Percentiles rank a stretch among this genome's conserved stretches.
These are phyloP conservation scores for Drosophila aff. DNA, from an alignment of 1,140 invertebrate species.

Conservation along the genomic window DNA sequence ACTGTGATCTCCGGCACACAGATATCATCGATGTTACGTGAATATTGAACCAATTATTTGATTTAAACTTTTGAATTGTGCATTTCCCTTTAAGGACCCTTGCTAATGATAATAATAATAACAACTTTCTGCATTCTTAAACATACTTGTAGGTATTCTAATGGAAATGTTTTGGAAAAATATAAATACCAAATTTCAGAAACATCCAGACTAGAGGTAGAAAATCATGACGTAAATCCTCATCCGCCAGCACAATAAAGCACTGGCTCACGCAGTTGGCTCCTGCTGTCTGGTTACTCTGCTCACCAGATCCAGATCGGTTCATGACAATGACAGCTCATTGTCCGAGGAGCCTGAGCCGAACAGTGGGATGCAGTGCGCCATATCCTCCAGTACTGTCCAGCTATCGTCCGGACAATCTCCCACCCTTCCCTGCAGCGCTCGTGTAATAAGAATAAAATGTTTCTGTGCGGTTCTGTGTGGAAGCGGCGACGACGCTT, in stretches of 20 bases:
- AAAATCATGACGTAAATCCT: slow-evolving; percentile 3
- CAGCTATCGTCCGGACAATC: slow-evolving; percentile 18
- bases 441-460: slow-evolving; percentile 78
- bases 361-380: slow-evolving; percentile 48
- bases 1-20: slow-evolving; percentile 10
- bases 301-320: slow-evolving; percentile 49
- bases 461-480: slow-evolving; percentile 56
- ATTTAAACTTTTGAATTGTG: neutral
- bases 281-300: slow-evolving; percentile 21
- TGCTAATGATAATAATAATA: no score
- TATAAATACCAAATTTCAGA: neutral
- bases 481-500: slow-evolving; percentile 20
- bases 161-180: neutral
- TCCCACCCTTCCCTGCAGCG: slow-evolving; percentile 32
- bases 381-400: slow-evolving; percentile 26
- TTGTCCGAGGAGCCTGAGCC: slow-evolving; percentile 49
- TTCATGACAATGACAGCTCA: slow-evolving; percentile 73
- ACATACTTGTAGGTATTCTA: no score
- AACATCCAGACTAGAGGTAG: neutral
- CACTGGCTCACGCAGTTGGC: neutral
- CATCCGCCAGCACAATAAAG: neutral
- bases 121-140: neutral
- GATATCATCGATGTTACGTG: neutral
- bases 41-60: neutral
- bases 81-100: neutral